Conservation (phyloP, 2,797 vertebrate species). For the Borostomias antarcticus region DNA sequence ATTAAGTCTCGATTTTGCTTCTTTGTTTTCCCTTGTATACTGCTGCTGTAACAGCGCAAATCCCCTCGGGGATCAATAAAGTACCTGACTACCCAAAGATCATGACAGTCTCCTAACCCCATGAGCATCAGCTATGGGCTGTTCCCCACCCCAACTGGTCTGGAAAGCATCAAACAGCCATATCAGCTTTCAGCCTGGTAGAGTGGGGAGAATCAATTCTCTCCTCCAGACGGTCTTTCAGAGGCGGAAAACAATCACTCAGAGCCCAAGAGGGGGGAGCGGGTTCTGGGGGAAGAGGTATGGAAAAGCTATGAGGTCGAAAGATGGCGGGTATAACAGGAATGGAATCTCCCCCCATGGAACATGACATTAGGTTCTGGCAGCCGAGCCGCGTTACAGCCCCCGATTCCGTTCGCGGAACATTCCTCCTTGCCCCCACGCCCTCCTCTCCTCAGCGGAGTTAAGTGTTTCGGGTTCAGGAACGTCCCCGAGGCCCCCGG, state of each 20-base stretch:
- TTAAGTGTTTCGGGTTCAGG: conserved; percentile 23
- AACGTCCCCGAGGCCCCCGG: conserved; percentile 5
- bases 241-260: conserved; percentile 21
- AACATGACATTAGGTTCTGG: conserved; percentile 21
- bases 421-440: conserved; percentile 19
- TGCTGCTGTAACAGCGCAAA: too few species aligned
- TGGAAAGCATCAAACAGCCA: conserved; percentile 37
- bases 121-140: neutral
- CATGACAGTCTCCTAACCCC: conserved; percentile 1
- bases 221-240: conserved; percentile 19
- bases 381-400: conserved; percentile 27
- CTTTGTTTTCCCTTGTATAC: too few species aligned
- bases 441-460: conserved; percentile 12
- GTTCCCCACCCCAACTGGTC: conserved; percentile 13
- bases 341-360: conserved; percentile 20
- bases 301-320: conserved; percentile 17
- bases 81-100: too few species aligned
- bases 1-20: too few species aligned
- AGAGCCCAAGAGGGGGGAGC: neutral
- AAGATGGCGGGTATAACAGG: conserved; percentile 13
- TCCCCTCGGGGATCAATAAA: too few species aligned
- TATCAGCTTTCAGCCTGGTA: conserved; percentile 22
- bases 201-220: conserved; percentile 22
- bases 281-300: conserved; percentile 7
- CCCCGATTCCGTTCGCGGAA: conserved; percentile 23